A percentile compares a stretch with the other conserved stretches of the same genome.
Evolutionary conservation across 2,888 invertebrate genomes (phyloP).

Genomic region (Willowsia nigromaculata): DNA sequence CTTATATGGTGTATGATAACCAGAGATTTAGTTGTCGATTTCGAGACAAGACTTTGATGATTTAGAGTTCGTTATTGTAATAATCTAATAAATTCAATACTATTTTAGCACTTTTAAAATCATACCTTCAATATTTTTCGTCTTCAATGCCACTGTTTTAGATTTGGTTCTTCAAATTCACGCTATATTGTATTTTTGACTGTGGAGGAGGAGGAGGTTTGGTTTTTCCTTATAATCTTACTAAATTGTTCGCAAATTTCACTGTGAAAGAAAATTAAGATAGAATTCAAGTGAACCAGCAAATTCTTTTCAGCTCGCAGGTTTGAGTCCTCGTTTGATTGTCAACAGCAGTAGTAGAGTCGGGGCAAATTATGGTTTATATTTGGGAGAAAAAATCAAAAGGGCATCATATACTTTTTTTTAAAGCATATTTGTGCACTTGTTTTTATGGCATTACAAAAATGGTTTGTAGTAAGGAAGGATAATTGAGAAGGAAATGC

Average conservation of each 20-base stretch:
- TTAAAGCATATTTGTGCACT: neutral
- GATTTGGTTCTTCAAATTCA: neutral
- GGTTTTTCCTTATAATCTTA: neutral
- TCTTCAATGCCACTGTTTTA: neutral
- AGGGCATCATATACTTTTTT: neutral
- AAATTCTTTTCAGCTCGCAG: neutral
- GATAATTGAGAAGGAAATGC: neutral
- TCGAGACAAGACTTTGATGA: neutral
- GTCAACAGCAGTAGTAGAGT: slow-evolving; percentile 41
- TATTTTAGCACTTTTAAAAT: neutral
- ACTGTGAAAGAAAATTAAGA: neutral
- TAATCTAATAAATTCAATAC: neutral
- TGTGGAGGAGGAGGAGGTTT: neutral
- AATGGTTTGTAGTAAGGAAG: neutral
- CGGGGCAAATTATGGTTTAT: neutral
- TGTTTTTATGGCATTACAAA: neutral
- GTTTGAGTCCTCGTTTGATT: slow-evolving; percentile 49
- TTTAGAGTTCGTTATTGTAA: neutral
- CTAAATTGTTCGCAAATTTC: neutral
- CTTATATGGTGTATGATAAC: neutral
- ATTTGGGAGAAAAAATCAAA: neutral
- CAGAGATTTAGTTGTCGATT: neutral
- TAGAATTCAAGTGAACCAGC: slow-evolving; percentile 36
- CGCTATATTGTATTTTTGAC: neutral
- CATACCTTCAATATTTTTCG: neutral